phyloP scores from a whole-genome alignment of 2,797 vertebrate genomes.

The Margarornis squamiger region DNA sequence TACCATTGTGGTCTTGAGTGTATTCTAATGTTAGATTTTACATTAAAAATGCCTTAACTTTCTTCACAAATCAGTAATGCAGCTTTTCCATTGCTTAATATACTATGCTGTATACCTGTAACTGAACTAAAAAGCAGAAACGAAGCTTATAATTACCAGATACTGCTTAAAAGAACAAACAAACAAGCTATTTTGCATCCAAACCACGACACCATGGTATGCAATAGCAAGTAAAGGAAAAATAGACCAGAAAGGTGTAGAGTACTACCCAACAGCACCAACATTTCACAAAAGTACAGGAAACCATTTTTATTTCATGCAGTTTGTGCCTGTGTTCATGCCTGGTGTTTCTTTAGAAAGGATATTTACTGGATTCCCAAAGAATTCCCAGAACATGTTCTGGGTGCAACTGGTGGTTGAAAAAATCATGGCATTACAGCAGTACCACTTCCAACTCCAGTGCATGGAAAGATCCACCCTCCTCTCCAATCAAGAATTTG shows the following conservation, averaged over 20 bases:
- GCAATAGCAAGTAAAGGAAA: neutral
- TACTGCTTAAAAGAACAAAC: neutral
- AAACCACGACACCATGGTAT: neutral
- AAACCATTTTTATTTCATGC: conserved; percentile 17
- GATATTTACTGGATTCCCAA: neutral
- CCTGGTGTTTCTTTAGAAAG: neutral
- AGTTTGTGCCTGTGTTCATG: conserved; percentile 4
- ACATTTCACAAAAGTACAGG: neutral
- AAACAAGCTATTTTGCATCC: neutral
- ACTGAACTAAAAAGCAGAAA: conserved; percentile 1
- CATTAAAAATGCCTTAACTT: neutral
- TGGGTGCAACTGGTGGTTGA: neutral
- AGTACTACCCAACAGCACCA: conserved; percentile 11
- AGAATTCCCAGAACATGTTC: neutral
- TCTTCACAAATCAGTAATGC: neutral
- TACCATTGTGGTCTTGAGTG: neutral
- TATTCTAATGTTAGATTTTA: neutral
- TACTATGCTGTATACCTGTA: neutral
- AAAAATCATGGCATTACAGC: neutral
- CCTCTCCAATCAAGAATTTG: neutral
- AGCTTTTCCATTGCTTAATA: neutral
- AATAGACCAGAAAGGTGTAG: neutral
- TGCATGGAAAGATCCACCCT: neutral
- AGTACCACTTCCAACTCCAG: neutral
- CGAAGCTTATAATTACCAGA: neutral